Evolutionary conservation across 2,888 invertebrate genomes (phyloP), one percentile per base, ranked within the genome.

Genomic region (Anorthoa munda): DNA sequence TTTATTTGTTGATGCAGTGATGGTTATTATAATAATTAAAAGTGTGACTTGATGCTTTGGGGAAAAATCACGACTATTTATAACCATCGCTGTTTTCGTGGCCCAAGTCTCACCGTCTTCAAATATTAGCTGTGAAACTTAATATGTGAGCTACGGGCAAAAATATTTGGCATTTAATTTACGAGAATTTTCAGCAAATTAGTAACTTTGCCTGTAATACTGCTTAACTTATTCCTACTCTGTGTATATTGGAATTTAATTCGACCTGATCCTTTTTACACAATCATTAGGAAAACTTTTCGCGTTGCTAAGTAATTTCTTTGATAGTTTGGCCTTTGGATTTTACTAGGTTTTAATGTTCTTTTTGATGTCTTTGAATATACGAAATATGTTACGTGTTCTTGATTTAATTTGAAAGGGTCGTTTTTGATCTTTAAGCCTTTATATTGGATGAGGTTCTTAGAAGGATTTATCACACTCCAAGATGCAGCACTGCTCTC

Each of bases 141-240:
- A 87, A 88, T 88, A 87, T 87, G 87, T 88, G 84, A 85, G 79
- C 76, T 76, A 81, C 79, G 75, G 67, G 86, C 80, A 87, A 82
- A 84, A 87, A 87, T 83, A 87, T 87, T 86, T 80, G 81, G 82
- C 79, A 84, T 86, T 86, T 86, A 87, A 86, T 87, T 87, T 87
- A 79, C 67, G 83, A 77, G 79, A 87, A 73, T 86, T 87, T 73
- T 77, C 70, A 66, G 72, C 81, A 85, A 86, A 86, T 87, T 86
- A 82, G 61, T 72, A 87, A 87, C 64, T 85, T 87, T 68, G 77
- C 69, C 74, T 81, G 85, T 79, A 78, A 81, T 46, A 56, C 51
- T 50, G n/a, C 59, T 65, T 21, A 55, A 12, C 51, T 66, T 80
- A 79, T 79, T 83, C 63, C 63, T 72, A 76, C 79, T 64, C 58